Evolutionary conservation across 2,113 vertebrate species (phyloP).

Genomic region (Mugil cephalus): DNA sequence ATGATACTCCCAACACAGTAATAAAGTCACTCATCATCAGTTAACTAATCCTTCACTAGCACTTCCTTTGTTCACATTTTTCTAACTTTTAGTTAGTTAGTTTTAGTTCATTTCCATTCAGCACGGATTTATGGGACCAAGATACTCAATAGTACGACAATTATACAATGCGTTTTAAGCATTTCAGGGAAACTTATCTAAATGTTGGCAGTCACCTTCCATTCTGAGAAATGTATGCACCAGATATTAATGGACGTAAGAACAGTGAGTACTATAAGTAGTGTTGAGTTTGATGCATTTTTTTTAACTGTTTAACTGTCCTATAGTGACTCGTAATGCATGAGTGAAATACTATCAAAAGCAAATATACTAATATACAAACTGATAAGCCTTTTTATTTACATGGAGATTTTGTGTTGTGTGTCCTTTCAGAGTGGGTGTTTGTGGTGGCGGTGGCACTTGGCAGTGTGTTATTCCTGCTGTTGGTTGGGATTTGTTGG

Average conservation of each 20-base stretch:
- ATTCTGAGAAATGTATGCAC: neutral
- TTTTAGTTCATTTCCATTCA: neutral
- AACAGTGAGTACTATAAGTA: too few species aligned
- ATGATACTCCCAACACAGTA: neutral
- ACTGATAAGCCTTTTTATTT: too few species aligned
- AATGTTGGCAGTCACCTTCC: too few species aligned
- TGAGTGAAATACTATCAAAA: too few species aligned
- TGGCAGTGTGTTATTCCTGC: constrained; percentile 89
- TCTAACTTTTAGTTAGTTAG: neutral
- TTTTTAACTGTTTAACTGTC: neutral
- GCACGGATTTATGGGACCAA: too few species aligned
- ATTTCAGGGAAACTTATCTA: too few species aligned
- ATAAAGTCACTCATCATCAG: neutral
- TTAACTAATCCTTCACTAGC: neutral
- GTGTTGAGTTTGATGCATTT: neutral
- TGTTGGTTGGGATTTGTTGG: constrained; percentile 95
- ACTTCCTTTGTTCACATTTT: neutral
- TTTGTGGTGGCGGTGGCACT: constrained; percentile 92
- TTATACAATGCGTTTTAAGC: too few species aligned
- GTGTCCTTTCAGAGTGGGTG: constrained; percentile 90
- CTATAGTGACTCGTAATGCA: too few species aligned
- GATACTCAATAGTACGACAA: too few species aligned
- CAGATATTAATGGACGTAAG: neutral
- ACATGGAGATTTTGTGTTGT: constrained; percentile 28
- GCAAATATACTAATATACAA: too few species aligned